Conservation (phyloP, 2,888 invertebrate genomes). For the Tribolium freemani region DNA sequence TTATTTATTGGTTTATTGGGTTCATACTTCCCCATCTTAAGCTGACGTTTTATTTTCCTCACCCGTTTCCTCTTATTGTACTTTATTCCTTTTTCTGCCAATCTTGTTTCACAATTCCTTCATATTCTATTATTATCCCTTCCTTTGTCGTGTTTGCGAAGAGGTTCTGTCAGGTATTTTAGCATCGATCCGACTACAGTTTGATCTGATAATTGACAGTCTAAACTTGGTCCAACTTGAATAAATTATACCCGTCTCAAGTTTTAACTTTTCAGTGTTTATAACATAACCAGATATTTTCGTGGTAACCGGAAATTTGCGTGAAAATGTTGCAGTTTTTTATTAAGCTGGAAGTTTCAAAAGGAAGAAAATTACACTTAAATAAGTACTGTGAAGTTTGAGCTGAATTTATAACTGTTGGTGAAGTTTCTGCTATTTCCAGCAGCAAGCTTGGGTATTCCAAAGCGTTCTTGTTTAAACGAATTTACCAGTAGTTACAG, state of each 20-base stretch:
- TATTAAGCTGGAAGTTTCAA: conserved; percentile 10
- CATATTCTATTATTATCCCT: conserved; percentile 29
- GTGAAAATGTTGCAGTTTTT: conserved; percentile 18
- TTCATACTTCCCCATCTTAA: conserved; percentile 8
- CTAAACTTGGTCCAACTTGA: conserved; percentile 8
- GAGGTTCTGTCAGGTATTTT: conserved; percentile 9
- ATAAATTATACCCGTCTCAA: conserved; percentile 9
- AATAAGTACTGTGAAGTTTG: conserved; percentile 17
- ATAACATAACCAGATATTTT: conserved; percentile 13
- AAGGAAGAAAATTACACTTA: conserved; percentile 23
- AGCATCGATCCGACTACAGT: conserved; percentile 16
- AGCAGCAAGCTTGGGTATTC: conserved; percentile 5
- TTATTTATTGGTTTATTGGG: conserved; percentile 18
- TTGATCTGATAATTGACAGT: conserved; percentile 22
- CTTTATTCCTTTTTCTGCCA: conserved; percentile 23
- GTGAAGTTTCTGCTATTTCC: conserved; percentile 21
- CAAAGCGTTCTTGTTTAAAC: conserved; percentile 20
- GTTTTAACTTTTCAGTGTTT: background rate
- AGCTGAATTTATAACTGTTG: conserved; percentile 22
- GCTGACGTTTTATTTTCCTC: conserved; percentile 20
- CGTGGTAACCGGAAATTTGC: background rate
- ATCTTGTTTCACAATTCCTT: conserved; percentile 19
- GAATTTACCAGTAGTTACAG: conserved; percentile 9
- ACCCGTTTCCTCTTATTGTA: conserved; percentile 21
- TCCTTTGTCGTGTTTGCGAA: conserved; percentile 16